Conservation (phyloP, 1,140 invertebrate genomes). For the Heliothis subflexa region DNA sequence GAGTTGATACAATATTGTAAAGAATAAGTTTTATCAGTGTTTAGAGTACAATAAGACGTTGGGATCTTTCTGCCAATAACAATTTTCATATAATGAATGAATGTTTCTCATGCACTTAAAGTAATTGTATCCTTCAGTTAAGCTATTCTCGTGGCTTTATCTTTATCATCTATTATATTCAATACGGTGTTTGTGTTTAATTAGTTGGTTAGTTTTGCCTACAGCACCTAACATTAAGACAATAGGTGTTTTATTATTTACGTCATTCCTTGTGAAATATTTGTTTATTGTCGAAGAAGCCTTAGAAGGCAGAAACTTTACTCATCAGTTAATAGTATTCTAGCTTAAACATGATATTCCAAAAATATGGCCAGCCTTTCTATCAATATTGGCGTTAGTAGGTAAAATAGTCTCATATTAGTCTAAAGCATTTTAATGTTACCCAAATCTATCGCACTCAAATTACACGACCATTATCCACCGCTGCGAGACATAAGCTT, state of each 20-base stretch:
- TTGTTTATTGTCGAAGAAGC: neutral
- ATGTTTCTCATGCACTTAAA: conserved; percentile 21
- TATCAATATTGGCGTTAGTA: neutral
- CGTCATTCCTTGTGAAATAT: conserved; percentile 21
- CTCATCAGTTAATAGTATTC: neutral
- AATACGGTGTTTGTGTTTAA: conserved; percentile 1
- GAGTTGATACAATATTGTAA: neutral
- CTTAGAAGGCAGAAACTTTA: neutral
- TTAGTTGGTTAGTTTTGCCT: conserved; percentile 14
- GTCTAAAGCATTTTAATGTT: no score
- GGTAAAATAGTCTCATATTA: neutral
- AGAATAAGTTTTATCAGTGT: neutral
- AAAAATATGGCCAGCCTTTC: neutral
- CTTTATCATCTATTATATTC: conserved; percentile 26
- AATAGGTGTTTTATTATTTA: conserved; percentile 12
- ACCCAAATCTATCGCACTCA: no score
- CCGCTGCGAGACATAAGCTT: neutral
- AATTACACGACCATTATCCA: no score
- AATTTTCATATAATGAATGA: neutral
- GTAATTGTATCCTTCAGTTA: conserved; percentile 12
- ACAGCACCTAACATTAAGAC: neutral
- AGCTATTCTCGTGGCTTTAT: conserved; percentile 25
- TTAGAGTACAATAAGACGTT: neutral
- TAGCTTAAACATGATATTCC: neutral
- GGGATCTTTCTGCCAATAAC: neutral